These are phyloP conservation scores for Drosophila atripex DNA, from an alignment of 2,888 invertebrate genomes.

Conservation along the genomic window DNA sequence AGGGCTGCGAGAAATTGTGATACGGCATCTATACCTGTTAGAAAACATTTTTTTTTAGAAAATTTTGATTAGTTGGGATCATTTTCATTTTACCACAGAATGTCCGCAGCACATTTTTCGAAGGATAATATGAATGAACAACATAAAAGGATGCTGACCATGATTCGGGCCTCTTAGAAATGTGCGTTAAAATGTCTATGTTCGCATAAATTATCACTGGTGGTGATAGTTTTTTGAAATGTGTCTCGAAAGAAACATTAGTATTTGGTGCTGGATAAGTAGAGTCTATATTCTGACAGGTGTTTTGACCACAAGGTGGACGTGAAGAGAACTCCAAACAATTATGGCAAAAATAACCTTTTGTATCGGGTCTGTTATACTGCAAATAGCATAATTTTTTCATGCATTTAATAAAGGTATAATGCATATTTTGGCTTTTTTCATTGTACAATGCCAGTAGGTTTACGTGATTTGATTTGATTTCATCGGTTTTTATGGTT, in stretches of 20 bases:
- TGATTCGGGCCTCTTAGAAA: neutral
- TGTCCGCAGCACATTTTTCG: neutral
- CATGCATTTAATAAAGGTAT: neutral
- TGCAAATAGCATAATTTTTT: neutral
- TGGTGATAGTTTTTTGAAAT: neutral
- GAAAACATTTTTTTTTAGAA: neutral
- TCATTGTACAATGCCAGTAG: neutral
- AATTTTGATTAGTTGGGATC: neutral
- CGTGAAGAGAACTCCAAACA: neutral
- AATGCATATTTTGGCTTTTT: neutral
- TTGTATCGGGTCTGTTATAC: neutral
- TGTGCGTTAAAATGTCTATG: neutral
- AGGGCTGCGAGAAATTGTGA: neutral
- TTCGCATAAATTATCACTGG: neutral
- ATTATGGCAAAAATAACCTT: neutral
- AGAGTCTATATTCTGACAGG: conserved; percentile 1
- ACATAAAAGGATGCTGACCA: neutral
- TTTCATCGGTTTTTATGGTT: neutral
- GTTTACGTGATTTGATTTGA: neutral
- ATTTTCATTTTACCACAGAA: neutral
- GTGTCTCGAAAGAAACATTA: neutral
- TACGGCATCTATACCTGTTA: neutral
- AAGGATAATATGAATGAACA: neutral
- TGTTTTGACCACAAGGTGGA: neutral
- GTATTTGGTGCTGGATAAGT: neutral